Base-by-base conservation (phyloP, 2,888 invertebrate species). In the Laothoe populi region DNA sequence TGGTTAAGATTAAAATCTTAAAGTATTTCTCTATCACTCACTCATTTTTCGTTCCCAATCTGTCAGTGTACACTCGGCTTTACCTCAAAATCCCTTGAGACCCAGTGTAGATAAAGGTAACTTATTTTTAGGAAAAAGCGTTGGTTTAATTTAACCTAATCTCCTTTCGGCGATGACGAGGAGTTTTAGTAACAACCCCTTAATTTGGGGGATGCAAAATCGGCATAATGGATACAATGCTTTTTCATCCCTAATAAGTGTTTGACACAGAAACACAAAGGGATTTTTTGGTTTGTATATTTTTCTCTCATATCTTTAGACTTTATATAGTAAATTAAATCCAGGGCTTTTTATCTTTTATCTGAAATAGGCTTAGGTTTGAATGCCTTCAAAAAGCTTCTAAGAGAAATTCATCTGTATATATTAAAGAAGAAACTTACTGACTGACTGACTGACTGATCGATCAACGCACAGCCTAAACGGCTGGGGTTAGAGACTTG, bases 131-230 rank as follows among this genome's bases (percentile, higher is more conserved):
- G 13, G 24, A 53, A 53, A 53, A 46, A 23, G 35, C 35, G 11
- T n/a, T 11, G 31, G 53, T 31, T 53, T 35, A 35, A 53, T 53
- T 53, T 53, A 53, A 35, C 19, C 8, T 53, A 35, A 35, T 53
- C 53, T 53, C 53, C 35, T 35, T 35, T 23, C 53, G 31, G 11
- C 53, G 19, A 53, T 53, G 35, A 53, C 53, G 19, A 3, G 19
- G 53, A 35, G 19, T 53, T 53, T 53, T 19, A 16, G 11, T 35
- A 53, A 53, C 53, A 53, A 53, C 53, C 53, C 46, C 53, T 53
- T 35, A 53, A 53, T 19, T 53, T 35, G 53, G 53, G 44, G 11
- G 10, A 35, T 53, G 53, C 53, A 53, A 53, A 53, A 53, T 53
- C 19, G n/a, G 61, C 62, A 63, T 53, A 53, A 53, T 53, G 31